Conservation (phyloP, 2,113 vertebrate genomes). For the Callipepla californica region DNA sequence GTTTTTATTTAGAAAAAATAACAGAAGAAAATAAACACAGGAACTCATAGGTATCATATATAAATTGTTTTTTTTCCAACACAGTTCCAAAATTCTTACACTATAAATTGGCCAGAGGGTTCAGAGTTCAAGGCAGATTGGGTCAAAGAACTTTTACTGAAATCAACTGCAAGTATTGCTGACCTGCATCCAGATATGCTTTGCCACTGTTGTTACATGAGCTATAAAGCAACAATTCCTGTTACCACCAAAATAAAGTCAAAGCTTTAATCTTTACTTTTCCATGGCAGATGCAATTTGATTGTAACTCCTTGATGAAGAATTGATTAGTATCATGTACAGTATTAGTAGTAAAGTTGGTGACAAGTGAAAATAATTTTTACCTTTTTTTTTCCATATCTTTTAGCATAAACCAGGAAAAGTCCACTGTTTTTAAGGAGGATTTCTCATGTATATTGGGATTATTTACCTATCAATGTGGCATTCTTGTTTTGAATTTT, state of each 20-base stretch:
- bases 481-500: not conserved
- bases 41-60: not conserved
- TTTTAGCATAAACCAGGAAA: not conserved
- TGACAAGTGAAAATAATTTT: rapidly evolving
- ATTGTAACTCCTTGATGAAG: not conserved
- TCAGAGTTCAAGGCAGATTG: not conserved
- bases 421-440: rapidly evolving
- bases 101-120: not conserved
- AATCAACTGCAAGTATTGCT: not conserved
- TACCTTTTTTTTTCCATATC: not conserved
- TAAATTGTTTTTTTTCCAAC: not conserved
- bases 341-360: not conserved
- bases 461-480: not conserved
- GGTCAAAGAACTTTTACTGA: rapidly evolving
- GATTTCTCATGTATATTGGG: not conserved
- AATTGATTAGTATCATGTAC: not conserved
- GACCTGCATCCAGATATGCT: not conserved
- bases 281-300: not conserved
- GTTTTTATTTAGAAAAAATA: not conserved
- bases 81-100: not conserved
- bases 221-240: not conserved
- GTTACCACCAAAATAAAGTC: not conserved
- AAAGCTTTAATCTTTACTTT: not conserved
- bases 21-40: not conserved
- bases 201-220: rapidly evolving